A percentile compares a stretch with the other conserved stretches of the same genome.
phyloP scores from a whole-genome alignment of 1,140 invertebrate genomes.

The Drosophila repletoides region DNA sequence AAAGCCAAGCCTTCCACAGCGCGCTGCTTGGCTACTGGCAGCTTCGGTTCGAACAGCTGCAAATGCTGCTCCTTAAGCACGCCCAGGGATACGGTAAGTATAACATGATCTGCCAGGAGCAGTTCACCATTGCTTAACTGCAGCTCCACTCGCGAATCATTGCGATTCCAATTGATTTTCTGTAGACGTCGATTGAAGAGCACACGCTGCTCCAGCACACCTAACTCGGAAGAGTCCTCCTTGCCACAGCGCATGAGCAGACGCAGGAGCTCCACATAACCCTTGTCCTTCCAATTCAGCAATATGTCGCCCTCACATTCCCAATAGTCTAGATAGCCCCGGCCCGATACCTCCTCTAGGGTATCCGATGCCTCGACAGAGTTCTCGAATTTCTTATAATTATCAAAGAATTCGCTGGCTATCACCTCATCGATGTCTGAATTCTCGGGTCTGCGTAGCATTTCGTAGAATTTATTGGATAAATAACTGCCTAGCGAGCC shows the following conservation, averaged over 20 bases:
- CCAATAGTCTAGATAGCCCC: slow-evolving; percentile 84
- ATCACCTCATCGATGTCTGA: slow-evolving; percentile 72
- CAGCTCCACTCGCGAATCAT: slow-evolving; percentile 81
- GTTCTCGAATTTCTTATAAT: slow-evolving; percentile 84
- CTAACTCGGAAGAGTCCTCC: slow-evolving; percentile 55
- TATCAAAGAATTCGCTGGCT: slow-evolving; percentile 83
- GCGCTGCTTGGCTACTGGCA: slow-evolving; percentile 85
- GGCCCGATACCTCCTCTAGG: slow-evolving; percentile 85
- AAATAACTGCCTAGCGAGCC: slow-evolving; percentile 83
- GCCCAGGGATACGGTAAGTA: slow-evolving; percentile 87
- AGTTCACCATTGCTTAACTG: slow-evolving; percentile 85
- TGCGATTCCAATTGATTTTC: slow-evolving; percentile 83
- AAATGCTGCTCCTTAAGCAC: slow-evolving; percentile 86
- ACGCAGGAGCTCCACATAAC: slow-evolving; percentile 85
- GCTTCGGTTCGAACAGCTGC: slow-evolving; percentile 85
- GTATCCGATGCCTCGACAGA: slow-evolving; percentile 85
- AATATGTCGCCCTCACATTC: slow-evolving; percentile 85
- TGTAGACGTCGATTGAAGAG: slow-evolving; percentile 83
- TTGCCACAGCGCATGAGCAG: slow-evolving; percentile 84
- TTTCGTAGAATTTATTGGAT: slow-evolving; percentile 75
- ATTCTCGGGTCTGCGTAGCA: slow-evolving; percentile 64
- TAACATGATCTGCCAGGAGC: slow-evolving; percentile 86
- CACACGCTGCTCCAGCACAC: slow-evolving; percentile 79
- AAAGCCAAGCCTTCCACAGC: slow-evolving; percentile 87
- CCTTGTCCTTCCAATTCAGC: slow-evolving; percentile 86